phyloP scores from a whole-genome alignment of 2,797 vertebrate species.

The Dendrocincla fuliginosa region DNA sequence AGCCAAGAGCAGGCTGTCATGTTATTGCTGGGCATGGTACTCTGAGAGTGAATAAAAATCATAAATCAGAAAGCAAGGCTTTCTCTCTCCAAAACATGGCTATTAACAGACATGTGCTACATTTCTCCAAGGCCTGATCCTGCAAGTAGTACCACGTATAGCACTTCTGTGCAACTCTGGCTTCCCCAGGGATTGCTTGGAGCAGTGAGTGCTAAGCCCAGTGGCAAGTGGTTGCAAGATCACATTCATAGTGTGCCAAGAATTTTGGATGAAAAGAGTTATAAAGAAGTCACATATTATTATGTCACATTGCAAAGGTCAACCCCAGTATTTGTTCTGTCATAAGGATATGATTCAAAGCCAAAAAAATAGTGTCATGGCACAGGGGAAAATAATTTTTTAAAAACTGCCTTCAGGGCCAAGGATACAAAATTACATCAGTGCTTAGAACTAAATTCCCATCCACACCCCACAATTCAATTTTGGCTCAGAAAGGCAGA shows the following conservation, averaged over 20 bases:
- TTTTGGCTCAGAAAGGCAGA: conserved; percentile 55
- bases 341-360: conserved; percentile 59
- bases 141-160: neutral
- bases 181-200: neutral
- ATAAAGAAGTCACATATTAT: conserved; percentile 68
- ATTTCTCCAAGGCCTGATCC: neutral
- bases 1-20: neutral
- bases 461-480: conserved; percentile 41
- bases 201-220: neutral
- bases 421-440: conserved; percentile 68
- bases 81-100: neutral
- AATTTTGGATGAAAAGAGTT: conserved; percentile 55
- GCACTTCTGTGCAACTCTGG: neutral
- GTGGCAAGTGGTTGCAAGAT: neutral
- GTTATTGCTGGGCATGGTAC: neutral
- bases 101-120: neutral
- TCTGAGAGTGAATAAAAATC: neutral
- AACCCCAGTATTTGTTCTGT: conserved; percentile 57
- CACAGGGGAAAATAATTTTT: conserved; percentile 48
- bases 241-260: neutral
- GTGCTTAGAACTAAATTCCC: conserved; percentile 47
- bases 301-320: conserved; percentile 66
- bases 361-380: conserved; percentile 57
- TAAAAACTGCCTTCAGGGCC: conserved; percentile 34
- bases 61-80: neutral